Evolutionary conservation across 2,797 vertebrate species (phyloP).

Genomic region (Delichon dasypus): DNA sequence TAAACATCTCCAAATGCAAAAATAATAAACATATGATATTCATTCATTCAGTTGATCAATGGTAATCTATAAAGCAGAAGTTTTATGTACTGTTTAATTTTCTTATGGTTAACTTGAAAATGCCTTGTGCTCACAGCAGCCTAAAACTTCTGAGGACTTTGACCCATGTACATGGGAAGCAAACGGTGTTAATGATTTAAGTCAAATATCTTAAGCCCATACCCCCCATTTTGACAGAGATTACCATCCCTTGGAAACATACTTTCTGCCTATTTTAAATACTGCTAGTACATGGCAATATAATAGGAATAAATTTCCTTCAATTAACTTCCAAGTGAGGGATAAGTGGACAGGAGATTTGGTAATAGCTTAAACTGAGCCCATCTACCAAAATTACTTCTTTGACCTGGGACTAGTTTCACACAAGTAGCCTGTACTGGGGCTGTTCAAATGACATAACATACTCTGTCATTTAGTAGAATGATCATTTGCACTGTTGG

Average conservation of each 20-base stretch:
- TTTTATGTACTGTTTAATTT: not conserved
- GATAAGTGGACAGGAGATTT: not conserved
- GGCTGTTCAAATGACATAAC: not conserved
- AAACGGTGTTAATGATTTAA: not conserved
- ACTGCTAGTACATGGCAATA: not conserved
- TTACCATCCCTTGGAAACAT: not conserved
- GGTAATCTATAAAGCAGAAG: not conserved
- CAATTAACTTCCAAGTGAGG: not conserved
- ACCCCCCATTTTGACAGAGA: not conserved
- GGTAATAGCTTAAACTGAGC: not conserved
- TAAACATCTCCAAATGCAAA: not conserved
- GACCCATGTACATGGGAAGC: not conserved
- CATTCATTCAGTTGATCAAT: not conserved
- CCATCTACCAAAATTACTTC: not conserved
- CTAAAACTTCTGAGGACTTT: conserved; percentile 9
- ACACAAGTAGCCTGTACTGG: not conserved
- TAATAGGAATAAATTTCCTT: not conserved
- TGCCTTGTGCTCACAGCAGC: not conserved
- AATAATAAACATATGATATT: not conserved
- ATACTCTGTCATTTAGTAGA: not conserved
- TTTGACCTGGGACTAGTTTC: not conserved
- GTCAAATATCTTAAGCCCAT: not conserved
- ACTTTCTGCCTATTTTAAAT: not conserved
- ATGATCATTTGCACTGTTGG: not conserved
- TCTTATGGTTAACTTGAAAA: not conserved